Evolutionary conservation across 2,797 vertebrate genomes (phyloP), one percentile per base, ranked within the genome.

Genomic region (Denticeps clupeoides): DNA sequence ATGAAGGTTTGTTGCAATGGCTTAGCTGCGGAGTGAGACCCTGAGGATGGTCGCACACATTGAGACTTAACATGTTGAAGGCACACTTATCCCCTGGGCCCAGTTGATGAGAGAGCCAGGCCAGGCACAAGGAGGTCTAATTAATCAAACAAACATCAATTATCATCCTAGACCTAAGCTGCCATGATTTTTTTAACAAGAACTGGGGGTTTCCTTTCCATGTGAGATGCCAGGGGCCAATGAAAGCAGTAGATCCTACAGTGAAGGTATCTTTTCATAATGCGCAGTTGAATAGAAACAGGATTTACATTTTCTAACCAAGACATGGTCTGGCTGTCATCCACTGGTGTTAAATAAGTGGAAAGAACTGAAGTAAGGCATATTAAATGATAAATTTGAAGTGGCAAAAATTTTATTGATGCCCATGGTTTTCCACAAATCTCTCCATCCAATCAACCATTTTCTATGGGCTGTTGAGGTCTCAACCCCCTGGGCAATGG

Each of bases 1-100:
- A 83, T 97, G 84, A 99, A 97, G 93, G 93, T 99, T 96, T 91
- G 93, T 97, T 84, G 72, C 69, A 74, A 77, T 57, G 15, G 65
- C 67, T 62, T 13, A 41, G 65, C 61, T 59, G 74, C 62, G 51
- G 23, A 45, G 81, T 79, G 72, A 47, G 68, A 73, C 68, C 72
- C 69, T 58, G 59, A 22, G 10, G 59, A 60, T 5, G 4, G 29
- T 32, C 23, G 63, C 76, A 70, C 67, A 55, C 58, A 50, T 70
- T 70, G 63, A 60, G 53, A 66, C 49, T 54, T 37, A 58, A 45
- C 40, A 23, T 42, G 24, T 50, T 22, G 35, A 52, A 26, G 47
- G 10, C 48, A 47, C 59, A 68, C 73, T 54, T 54, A 27, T 64
- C 40, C 42, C 37, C 41, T 9, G 29, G 67, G 41, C 47, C 58